Conservation (phyloP, 2,797 vertebrate species). For the Eleutherodactylus coqui region DNA sequence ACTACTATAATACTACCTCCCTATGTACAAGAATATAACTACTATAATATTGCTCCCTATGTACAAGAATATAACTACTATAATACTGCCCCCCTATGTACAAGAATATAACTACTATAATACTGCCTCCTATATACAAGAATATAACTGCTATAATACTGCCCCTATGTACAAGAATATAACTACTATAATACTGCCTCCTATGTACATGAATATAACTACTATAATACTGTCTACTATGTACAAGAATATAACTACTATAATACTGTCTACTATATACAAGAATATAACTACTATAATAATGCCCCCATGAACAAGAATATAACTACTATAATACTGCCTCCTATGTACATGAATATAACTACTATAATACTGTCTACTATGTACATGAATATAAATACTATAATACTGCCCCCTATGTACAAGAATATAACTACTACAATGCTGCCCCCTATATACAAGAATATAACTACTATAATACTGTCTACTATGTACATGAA, state of each 20-base stretch:
- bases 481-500: constrained; percentile 1
- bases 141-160: constrained; percentile 11
- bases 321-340: constrained; percentile 6
- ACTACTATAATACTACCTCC: too few relatives aligned
- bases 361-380: constrained; percentile 9
- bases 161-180: constrained; percentile 5
- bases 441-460: neutral
- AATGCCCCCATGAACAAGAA: neutral
- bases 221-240: neutral
- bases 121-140: neutral
- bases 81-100: constrained; percentile 5
- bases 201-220: constrained; percentile 6
- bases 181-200: constrained; percentile 10
- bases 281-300: too few relatives aligned
- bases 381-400: constrained; percentile 5
- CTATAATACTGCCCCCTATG: neutral
- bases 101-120: constrained; percentile 9
- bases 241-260: neutral
- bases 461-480: constrained; percentile 8
- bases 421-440: constrained; percentile 7
- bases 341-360: neutral
- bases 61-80: constrained; percentile 10
- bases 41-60: constrained; percentile 8
- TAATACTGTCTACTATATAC: neutral
- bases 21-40: constrained; percentile 5